Conservation (phyloP, 2,113 vertebrate species). For the Uria lomvia region DNA sequence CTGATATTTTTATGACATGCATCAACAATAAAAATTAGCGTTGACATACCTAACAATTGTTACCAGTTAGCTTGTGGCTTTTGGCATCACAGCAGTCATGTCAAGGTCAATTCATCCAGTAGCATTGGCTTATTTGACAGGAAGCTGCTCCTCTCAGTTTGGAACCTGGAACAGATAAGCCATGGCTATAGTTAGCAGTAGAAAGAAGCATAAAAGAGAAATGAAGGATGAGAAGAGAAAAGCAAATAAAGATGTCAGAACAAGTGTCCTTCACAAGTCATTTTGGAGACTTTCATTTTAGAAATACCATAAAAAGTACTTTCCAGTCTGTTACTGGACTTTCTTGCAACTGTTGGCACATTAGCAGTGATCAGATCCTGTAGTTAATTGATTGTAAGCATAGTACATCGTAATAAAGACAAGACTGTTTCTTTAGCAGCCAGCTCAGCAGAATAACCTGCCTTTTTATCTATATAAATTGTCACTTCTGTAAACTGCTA, state of each 20-base stretch:
- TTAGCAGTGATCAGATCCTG: background rate
- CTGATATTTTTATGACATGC: background rate
- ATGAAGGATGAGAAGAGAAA: background rate
- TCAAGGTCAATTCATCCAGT: conserved; percentile 12
- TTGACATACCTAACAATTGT: background rate
- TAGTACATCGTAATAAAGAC: background rate
- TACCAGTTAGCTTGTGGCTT: background rate
- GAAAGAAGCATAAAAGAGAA: background rate
- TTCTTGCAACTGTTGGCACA: background rate
- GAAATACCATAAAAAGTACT: background rate
- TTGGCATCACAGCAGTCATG: conserved; percentile 20
- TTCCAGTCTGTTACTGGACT: background rate
- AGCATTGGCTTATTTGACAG: conserved; percentile 12
- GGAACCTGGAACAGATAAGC: conserved; percentile 30
- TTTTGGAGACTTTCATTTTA: background rate
- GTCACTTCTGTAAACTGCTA: background rate
- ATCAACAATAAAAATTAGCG: background rate
- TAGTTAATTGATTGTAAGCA: background rate
- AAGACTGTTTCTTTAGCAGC: background rate
- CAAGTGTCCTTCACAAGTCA: background rate
- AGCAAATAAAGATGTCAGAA: background rate
- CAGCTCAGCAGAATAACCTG: background rate
- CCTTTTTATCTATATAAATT: background rate
- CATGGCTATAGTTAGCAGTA: background rate
- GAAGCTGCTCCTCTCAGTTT: conserved; percentile 40